Evolutionary conservation across 2,888 invertebrate genomes (phyloP).

Genomic region (Pseudanteris insignis): DNA sequence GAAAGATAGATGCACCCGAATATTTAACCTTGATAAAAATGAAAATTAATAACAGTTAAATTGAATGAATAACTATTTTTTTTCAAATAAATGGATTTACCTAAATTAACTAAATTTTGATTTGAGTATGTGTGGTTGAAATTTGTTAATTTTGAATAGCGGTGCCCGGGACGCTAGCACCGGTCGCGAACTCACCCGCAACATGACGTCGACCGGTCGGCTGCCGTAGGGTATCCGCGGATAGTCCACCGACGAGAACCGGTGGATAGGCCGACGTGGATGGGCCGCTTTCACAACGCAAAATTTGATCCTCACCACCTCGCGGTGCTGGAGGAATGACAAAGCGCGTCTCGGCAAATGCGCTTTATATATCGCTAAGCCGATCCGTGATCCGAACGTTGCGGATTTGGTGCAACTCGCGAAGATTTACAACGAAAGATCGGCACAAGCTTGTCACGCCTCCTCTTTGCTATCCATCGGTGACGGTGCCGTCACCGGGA

Average conservation of each 20-base stretch:
- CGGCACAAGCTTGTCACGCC: constrained; percentile 60
- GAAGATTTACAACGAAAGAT: constrained; percentile 63
- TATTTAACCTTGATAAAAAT: too few species aligned
- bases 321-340: constrained; percentile 63
- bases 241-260: constrained; percentile 31
- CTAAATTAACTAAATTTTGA: too few species aligned
- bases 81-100: too few species aligned
- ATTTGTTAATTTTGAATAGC: too few species aligned
- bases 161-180: too few species aligned
- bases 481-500: constrained; percentile 31
- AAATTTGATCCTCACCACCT: constrained; percentile 47
- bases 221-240: constrained; percentile 17
- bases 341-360: constrained; percentile 59
- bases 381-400: constrained; percentile 63
- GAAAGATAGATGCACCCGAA: too few species aligned
- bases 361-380: constrained; percentile 64
- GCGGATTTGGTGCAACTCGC: constrained; percentile 63
- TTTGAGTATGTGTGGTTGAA: too few species aligned
- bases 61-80: too few species aligned
- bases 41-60: too few species aligned
- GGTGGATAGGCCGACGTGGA: constrained; percentile 39
- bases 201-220: constrained; percentile 48
- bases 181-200: constrained; percentile 51
- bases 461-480: constrained; percentile 44
- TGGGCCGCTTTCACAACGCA: constrained; percentile 22